phyloP scores from a whole-genome alignment of 2,113 vertebrate species.

The Ceyx margarethae region DNA sequence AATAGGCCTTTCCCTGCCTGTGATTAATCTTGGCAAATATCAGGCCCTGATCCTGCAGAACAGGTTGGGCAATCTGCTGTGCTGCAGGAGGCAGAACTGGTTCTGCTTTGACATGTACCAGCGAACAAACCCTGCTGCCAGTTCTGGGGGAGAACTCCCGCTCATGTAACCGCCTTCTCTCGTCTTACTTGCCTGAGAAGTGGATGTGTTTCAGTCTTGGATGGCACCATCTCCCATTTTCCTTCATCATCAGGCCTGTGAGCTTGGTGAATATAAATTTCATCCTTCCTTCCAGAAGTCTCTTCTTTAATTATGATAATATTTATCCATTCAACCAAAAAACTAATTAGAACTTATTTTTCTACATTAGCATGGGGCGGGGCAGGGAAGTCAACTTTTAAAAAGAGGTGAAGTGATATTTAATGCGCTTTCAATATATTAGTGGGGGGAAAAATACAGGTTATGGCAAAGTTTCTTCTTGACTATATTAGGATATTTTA shows the following conservation, averaged over 20 bases:
- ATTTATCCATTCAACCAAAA: neutral
- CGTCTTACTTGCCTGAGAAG: accelerated
- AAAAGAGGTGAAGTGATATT: neutral
- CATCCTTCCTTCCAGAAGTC: neutral
- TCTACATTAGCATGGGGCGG: neutral
- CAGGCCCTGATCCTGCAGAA: neutral
- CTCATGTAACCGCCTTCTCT: neutral
- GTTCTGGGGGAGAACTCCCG: neutral
- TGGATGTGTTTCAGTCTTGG: accelerated
- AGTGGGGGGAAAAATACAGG: neutral
- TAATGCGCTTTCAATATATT: neutral
- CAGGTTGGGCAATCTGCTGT: neutral
- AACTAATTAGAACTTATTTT: neutral
- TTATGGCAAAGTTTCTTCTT: neutral
- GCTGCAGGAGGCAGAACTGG: neutral
- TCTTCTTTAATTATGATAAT: neutral
- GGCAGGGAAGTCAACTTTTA: neutral
- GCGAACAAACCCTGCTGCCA: neutral
- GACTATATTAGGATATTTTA: neutral
- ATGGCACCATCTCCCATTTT: neutral
- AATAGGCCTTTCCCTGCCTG: neutral
- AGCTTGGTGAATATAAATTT: neutral
- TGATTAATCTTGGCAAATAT: neutral
- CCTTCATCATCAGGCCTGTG: neutral
- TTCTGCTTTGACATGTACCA: neutral